Conservation (phyloP, 2,797 vertebrate species). For the Eremophila alpestris region DNA sequence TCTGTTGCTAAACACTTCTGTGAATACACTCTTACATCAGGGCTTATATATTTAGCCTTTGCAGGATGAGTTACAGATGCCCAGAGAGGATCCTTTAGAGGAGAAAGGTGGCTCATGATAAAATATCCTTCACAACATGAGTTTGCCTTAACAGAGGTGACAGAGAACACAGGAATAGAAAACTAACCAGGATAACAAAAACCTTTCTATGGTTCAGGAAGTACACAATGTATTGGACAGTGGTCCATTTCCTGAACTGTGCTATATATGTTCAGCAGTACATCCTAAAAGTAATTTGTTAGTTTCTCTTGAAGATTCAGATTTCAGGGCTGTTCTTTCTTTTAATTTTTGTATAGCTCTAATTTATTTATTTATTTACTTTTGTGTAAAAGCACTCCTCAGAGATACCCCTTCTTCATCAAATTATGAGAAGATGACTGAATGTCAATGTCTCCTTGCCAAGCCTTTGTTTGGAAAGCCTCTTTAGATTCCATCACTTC, state of each 20-base stretch:
- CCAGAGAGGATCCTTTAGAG: neutral
- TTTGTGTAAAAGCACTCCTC: neutral
- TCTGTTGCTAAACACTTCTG: neutral
- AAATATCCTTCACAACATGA: neutral
- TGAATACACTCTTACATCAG: conserved; percentile 7
- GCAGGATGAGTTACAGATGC: neutral
- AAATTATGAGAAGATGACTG: neutral
- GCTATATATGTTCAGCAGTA: neutral
- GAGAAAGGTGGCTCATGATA: neutral
- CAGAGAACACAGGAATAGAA: neutral
- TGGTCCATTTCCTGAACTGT: neutral
- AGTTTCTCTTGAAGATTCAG: neutral
- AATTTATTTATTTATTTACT: neutral
- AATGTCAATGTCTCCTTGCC: neutral
- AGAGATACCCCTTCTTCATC: neutral
- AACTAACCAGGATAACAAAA: neutral
- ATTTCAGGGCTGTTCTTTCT: neutral
- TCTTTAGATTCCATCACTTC: neutral
- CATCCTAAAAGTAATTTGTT: neutral
- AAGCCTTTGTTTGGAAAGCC: neutral
- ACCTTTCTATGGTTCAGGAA: neutral
- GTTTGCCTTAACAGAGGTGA: neutral
- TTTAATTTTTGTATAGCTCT: neutral
- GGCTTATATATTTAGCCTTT: neutral
- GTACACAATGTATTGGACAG: neutral